Percentiles rank a stretch among this genome's conserved stretches.
Evolutionary conservation across 2,113 vertebrate genomes (phyloP).

Genomic region (Ciconia stormi): DNA sequence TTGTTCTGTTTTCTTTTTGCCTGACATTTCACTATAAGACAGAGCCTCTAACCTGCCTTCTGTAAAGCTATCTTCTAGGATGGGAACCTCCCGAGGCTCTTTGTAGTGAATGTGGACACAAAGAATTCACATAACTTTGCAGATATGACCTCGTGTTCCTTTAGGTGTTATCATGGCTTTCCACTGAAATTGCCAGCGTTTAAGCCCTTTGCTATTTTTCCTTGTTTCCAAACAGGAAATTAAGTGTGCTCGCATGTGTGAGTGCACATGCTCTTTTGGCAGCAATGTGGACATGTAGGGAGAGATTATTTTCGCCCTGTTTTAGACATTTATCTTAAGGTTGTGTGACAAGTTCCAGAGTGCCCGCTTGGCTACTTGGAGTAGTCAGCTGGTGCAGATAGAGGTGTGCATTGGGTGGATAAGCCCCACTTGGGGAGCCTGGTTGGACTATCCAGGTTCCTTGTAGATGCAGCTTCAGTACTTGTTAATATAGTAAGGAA

Average conservation of each 20-base stretch:
- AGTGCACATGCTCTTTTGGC: neutral
- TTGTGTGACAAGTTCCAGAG: neutral
- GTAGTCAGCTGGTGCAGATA: neutral
- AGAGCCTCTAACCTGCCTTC: neutral
- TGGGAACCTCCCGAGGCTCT: neutral
- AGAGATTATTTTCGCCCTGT: neutral
- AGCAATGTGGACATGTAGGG: neutral
- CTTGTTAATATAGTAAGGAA: neutral
- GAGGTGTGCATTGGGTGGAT: neutral
- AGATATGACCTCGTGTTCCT: neutral
- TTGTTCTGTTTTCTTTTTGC: neutral
- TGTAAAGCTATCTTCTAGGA: neutral
- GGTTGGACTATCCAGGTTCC: neutral
- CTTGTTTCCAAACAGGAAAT: slow-evolving; percentile 56
- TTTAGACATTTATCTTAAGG: neutral
- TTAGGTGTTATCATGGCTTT: slow-evolving; percentile 11
- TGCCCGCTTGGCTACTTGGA: neutral
- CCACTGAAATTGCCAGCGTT: neutral
- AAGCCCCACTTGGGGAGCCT: neutral
- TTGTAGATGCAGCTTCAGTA: neutral
- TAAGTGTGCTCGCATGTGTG: neutral
- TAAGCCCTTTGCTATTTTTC: slow-evolving; percentile 2
- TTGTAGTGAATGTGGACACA: neutral
- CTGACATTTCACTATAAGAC: neutral
- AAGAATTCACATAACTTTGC: neutral